Percentiles rank a stretch among this genome's conserved stretches.
These are phyloP conservation scores for Rallus crepitans DNA, from an alignment of 2,797 vertebrate species.

Conservation along the genomic window DNA sequence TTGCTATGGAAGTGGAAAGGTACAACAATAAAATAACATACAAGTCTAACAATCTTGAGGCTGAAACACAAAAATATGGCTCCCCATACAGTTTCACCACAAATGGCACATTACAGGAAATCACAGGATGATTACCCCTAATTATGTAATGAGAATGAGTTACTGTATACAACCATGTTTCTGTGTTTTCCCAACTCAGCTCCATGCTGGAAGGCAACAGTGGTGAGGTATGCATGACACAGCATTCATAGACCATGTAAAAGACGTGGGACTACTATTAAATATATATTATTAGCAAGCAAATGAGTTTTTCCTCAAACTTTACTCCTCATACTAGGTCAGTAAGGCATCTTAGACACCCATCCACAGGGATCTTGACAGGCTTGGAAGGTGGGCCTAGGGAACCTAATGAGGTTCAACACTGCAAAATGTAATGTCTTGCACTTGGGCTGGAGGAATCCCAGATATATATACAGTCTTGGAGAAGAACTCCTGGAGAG, in stretches of 20 bases:
- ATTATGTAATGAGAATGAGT: neutral
- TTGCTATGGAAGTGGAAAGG: constrained; percentile 29
- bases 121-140: neutral
- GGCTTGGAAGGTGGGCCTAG: too few relatives aligned
- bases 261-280: neutral
- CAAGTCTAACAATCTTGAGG: neutral
- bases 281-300: neutral
- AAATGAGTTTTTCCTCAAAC: neutral
- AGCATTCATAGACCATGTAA: neutral
- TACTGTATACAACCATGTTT: neutral
- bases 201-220: neutral
- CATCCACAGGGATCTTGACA: too few relatives aligned
- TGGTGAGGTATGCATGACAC: neutral
- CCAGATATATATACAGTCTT: too few relatives aligned
- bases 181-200: neutral
- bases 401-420: too few relatives aligned
- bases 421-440: too few relatives aligned
- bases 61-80: neutral
- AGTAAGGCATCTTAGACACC: neutral
- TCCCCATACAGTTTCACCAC: neutral
- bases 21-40: neutral
- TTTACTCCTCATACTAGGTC: neutral
- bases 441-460: too few relatives aligned
- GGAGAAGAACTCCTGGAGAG: too few relatives aligned
- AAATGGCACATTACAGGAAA: neutral